Conservation (phyloP, 2,113 vertebrate genomes). For the human (Homo sapiens) region GRCh38 chr20:37843501-37844000, state of each 20-base stretch:
- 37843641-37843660: not conserved
- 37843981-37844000: not conserved
- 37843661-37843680: not conserved
- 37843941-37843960: not conserved
- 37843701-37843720: not conserved
- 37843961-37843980: not conserved
- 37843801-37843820: slow-evolving; percentile 32
- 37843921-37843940: slow-evolving; percentile 20
- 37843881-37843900: not conserved
- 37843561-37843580: not conserved
- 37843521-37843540: not conserved
- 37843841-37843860: slow-evolving; percentile 63
- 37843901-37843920: slow-evolving; percentile 35
- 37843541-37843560: not conserved
- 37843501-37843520: not conserved
- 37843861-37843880: slow-evolving; percentile 29
- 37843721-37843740: not conserved
- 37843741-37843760: not conserved
- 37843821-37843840: slow-evolving; percentile 49
- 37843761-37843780: not conserved
- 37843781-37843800: not conserved
- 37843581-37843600: not conserved
- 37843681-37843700: not conserved
- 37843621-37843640: not conserved
- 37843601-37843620: not conserved